A percentile compares a stretch with the other conserved stretches of the same genome.
phyloP scores from a whole-genome alignment of 2,797 vertebrate genomes.

The Allobates femoralis region DNA sequence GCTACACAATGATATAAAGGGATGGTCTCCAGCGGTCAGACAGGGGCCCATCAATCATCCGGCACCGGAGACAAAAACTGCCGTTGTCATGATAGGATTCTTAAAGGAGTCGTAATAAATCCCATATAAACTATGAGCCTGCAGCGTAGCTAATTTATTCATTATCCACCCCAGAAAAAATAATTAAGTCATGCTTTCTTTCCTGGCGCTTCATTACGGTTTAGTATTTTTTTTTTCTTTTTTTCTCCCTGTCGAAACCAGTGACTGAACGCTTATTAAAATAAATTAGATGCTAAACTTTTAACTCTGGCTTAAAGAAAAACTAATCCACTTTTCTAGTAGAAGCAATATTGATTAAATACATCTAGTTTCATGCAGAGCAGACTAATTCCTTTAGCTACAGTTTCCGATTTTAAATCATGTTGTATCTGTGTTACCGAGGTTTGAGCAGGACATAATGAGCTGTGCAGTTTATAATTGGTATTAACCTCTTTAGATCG shows the following conservation, averaged over 20 bases:
- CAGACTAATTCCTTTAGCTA: slow-evolving; percentile 81
- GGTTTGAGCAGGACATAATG: slow-evolving; percentile 73
- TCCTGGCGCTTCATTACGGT: slow-evolving; percentile 76
- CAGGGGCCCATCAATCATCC: slow-evolving; percentile 73
- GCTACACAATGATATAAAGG: slow-evolving; percentile 70
- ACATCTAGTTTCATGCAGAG: slow-evolving; percentile 77
- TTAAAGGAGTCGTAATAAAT: slow-evolving; percentile 85
- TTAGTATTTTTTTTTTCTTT: slow-evolving; percentile 69
- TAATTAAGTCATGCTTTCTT: slow-evolving; percentile 82
- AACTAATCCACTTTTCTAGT: slow-evolving; percentile 79
- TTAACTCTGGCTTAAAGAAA: slow-evolving; percentile 81
- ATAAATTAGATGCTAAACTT: slow-evolving; percentile 85
- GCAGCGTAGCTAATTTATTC: slow-evolving; percentile 86
- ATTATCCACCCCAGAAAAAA: slow-evolving; percentile 84
- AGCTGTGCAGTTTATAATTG: slow-evolving; percentile 73
- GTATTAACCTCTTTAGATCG: slow-evolving; percentile 69
- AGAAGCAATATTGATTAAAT: slow-evolving; percentile 82
- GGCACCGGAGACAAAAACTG: slow-evolving; percentile 77
- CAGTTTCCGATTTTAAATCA: slow-evolving; percentile 77
- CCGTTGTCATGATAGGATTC: slow-evolving; percentile 83
- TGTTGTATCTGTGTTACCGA: slow-evolving; percentile 73
- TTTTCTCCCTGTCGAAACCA: slow-evolving; percentile 67
- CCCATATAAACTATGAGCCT: slow-evolving; percentile 76
- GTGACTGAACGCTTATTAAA: slow-evolving; percentile 82
- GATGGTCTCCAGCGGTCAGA: slow-evolving; percentile 71